These are phyloP conservation scores for Eilema caniola DNA, from an alignment of 2,888 invertebrate genomes.

Conservation along the genomic window DNA sequence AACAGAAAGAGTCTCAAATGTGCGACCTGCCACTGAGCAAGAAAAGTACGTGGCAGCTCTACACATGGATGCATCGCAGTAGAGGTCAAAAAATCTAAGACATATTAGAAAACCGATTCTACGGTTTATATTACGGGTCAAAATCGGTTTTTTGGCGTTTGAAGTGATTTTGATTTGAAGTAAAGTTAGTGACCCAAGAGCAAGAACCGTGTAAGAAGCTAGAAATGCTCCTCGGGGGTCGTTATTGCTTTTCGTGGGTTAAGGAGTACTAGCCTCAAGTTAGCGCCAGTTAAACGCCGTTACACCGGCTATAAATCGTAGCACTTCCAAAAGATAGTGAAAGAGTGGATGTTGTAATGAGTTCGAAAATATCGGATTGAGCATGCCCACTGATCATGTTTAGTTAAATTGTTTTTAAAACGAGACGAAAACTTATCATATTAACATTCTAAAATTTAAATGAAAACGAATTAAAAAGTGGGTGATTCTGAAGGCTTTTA, in stretches of 20 bases:
- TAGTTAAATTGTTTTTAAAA: too few species aligned
- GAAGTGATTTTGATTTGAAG: too few species aligned
- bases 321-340: background rate
- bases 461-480: too few species aligned
- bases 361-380: background rate
- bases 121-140: background rate
- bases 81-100: background rate
- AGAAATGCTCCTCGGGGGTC: constrained; percentile 24
- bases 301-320: background rate
- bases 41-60: too few species aligned
- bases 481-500: too few species aligned
- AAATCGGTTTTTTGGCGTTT: background rate
- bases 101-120: background rate
- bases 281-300: constrained; percentile 3
- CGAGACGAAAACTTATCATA: too few species aligned
- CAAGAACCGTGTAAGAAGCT: background rate
- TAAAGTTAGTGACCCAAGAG: background rate
- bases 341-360: background rate
- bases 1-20: too few species aligned
- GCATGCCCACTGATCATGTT: background rate
- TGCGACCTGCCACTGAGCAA: too few species aligned
- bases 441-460: too few species aligned
- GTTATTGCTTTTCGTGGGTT: constrained; percentile 36
- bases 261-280: constrained; percentile 13
- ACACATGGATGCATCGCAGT: background rate